These are phyloP conservation scores for Gnatocerus cornutus DNA, from an alignment of 2,888 invertebrate genomes.

Conservation along the genomic window DNA sequence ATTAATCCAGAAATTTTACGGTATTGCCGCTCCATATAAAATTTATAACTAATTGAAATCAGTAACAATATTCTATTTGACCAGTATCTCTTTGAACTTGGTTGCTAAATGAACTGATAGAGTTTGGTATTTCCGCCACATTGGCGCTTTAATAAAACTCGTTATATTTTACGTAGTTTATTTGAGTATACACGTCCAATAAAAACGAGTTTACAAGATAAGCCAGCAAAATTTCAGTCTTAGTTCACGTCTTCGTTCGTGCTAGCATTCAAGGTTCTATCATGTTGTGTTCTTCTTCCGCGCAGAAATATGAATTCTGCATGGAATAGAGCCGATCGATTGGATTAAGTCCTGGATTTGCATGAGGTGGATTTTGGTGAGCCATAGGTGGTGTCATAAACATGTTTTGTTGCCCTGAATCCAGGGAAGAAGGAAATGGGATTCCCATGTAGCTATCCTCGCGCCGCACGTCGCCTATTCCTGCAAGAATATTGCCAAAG, in stretches of 20 bases:
- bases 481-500: constrained; percentile 13
- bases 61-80: too few species aligned
- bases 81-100: too few species aligned
- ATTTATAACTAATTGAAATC: too few species aligned
- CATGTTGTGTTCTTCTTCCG: constrained; percentile 70
- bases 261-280: constrained; percentile 58
- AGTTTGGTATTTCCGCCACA: too few species aligned
- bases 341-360: constrained; percentile 72
- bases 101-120: not conserved
- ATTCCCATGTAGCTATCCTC: constrained; percentile 65
- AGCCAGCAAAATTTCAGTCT: constrained; percentile 35
- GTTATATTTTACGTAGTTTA: constrained; percentile 9
- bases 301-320: constrained; percentile 79
- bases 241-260: constrained; percentile 17
- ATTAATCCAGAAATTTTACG: too few species aligned
- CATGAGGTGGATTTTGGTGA: constrained; percentile 67
- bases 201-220: constrained; percentile 15
- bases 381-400: constrained; percentile 67
- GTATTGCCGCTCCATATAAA: too few species aligned
- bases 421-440: constrained; percentile 59
- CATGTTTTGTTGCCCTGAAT: constrained; percentile 61
- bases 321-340: constrained; percentile 78
- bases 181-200: constrained; percentile 31
- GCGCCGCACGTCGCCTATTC: constrained; percentile 61
- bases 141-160: not conserved